Evolutionary conservation across 1,140 invertebrate species (phyloP).

Genomic region (Triops longicaudatus): DNA sequence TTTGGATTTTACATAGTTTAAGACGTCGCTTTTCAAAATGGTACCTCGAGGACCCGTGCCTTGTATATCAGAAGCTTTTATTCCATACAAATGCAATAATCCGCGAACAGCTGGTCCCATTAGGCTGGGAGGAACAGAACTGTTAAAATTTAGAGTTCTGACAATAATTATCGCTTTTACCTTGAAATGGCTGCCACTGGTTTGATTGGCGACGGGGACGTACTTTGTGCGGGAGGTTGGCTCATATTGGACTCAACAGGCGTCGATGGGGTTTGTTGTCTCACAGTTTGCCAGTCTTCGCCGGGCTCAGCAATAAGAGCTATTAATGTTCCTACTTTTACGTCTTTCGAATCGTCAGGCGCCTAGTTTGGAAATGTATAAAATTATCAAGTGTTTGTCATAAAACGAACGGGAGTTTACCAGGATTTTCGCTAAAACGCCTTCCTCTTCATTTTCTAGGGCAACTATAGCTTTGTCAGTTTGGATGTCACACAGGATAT

Average conservation of each 20-base stretch:
- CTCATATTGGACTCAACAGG: conserved; percentile 18
- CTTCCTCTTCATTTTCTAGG: conserved; percentile 51
- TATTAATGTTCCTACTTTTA: conserved; percentile 74
- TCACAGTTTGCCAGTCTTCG: conserved; percentile 58
- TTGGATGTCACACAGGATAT: conserved; percentile 53
- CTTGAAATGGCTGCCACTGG: not conserved
- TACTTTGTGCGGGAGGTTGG: conserved; percentile 20
- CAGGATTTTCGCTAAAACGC: conserved; percentile 51
- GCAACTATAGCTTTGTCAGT: conserved; percentile 54
- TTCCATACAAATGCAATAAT: conserved; percentile 51
- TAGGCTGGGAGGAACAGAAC: conserved; percentile 21
- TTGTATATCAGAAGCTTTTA: conserved; percentile 44
- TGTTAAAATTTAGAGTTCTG: not conserved
- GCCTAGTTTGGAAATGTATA: conserved; percentile 38
- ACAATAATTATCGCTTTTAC: not conserved
- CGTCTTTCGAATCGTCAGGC: conserved; percentile 67
- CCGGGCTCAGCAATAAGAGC: conserved; percentile 79
- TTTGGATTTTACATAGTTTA: conserved; percentile 48
- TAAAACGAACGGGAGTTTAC: conserved; percentile 34
- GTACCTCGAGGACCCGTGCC: conserved; percentile 50
- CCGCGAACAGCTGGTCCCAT: conserved; percentile 53
- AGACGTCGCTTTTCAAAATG: conserved; percentile 56
- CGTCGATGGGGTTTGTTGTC: not conserved
- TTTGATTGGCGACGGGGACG: not conserved
- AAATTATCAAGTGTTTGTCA: conserved; percentile 12